phyloP scores from a whole-genome alignment of 2,797 vertebrate genomes.

The Nyctibius grandis region DNA sequence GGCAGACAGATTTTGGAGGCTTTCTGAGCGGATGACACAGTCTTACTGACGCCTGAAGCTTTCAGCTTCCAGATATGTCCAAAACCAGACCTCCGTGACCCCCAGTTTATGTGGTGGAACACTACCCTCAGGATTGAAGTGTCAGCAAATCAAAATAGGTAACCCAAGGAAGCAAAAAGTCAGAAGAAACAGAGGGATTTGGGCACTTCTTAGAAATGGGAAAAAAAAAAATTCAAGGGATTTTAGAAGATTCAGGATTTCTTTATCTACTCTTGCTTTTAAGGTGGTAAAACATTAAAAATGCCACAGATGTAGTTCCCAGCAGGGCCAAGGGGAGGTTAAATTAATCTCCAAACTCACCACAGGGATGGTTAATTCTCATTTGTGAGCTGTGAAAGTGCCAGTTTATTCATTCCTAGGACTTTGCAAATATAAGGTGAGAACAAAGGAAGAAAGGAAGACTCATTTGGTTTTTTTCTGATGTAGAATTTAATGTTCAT shows the following conservation, averaged over 20 bases:
- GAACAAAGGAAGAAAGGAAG: conserved; percentile 35
- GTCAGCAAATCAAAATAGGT: background rate
- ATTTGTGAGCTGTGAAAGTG: conserved; percentile 50
- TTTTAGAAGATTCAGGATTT: background rate
- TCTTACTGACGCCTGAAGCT: background rate
- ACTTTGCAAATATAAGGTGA: conserved; percentile 56
- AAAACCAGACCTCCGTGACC: background rate
- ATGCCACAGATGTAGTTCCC: background rate
- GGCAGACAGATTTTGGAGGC: background rate
- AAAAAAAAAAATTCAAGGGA: background rate
- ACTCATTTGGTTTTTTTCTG: conserved; percentile 37
- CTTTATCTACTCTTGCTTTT: background rate
- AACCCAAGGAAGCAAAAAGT: background rate
- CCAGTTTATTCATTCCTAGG: conserved; percentile 54
- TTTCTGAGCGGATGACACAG: background rate
- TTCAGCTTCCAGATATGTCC: background rate
- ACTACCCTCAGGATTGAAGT: background rate
- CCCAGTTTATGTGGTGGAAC: background rate
- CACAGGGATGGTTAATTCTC: conserved; percentile 45
- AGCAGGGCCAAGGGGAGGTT: conserved; percentile 18
- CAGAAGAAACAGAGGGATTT: background rate
- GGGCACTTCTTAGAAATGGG: background rate
- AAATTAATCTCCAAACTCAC: conserved; percentile 53
- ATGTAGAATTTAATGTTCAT: conserved; percentile 51
- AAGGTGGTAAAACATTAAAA: conserved; percentile 46